Conservation (phyloP, 2,113 vertebrate species). For the Ptyas mucosa region DNA sequence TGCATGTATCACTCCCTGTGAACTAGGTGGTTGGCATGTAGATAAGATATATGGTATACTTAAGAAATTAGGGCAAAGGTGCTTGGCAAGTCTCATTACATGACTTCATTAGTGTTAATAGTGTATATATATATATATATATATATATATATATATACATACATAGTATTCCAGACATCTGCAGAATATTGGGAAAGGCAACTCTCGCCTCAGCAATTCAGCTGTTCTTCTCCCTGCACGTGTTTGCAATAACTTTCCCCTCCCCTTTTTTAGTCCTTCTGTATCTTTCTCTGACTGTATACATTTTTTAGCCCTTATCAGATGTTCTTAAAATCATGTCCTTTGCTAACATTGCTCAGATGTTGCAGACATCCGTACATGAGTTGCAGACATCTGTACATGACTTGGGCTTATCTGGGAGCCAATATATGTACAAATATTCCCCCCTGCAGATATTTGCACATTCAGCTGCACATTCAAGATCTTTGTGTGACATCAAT, state of each 20-base stretch:
- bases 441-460: background rate
- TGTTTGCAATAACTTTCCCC: background rate
- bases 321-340: background rate
- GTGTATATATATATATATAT: too few species aligned
- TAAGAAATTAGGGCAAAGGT: conserved; percentile 17
- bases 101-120: background rate
- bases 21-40: conserved; percentile 21
- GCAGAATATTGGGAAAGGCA: background rate
- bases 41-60: background rate
- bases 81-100: background rate
- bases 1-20: conserved; percentile 17
- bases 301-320: background rate
- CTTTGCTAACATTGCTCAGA: background rate
- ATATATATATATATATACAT: too few species aligned
- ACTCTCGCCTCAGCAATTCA: background rate
- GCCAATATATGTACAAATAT: background rate
- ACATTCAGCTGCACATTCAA: background rate
- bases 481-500: background rate
- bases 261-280: background rate
- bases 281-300: background rate
- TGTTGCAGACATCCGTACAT: background rate
- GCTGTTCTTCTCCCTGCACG: background rate
- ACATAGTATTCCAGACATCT: background rate
- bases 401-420: background rate
- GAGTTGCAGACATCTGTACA: background rate